A percentile compares a stretch with the other conserved stretches of the same genome.
These are phyloP conservation scores for Drosophila prostipennis DNA, from an alignment of 2,888 invertebrate genomes.

Conservation along the genomic window DNA sequence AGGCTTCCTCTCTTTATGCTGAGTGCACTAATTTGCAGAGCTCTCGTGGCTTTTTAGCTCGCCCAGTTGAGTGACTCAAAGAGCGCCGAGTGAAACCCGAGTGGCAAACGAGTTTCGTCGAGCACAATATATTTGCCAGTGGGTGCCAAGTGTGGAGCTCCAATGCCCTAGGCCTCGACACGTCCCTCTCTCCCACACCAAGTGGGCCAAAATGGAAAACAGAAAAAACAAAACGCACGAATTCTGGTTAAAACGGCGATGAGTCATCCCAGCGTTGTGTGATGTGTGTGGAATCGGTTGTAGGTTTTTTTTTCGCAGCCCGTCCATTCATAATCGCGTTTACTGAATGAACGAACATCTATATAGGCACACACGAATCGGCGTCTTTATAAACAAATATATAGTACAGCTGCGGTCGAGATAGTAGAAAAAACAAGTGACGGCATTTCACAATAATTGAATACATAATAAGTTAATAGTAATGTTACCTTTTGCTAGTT, in stretches of 20 bases:
- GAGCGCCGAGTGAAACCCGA: conserved; percentile 29
- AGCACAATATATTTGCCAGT: conserved; percentile 32
- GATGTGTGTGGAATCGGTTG: conserved; percentile 45
- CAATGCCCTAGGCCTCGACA: conserved; percentile 45
- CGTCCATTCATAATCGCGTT: conserved; percentile 63
- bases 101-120: conserved; percentile 39
- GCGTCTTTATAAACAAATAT: conserved; percentile 39
- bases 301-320: conserved; percentile 16
- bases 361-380: conserved; percentile 37
- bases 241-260: conserved; percentile 70
- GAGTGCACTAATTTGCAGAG: conserved; percentile 20
- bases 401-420: conserved; percentile 34
- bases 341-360: conserved; percentile 62
- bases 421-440: conserved; percentile 19
- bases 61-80: conserved; percentile 1
- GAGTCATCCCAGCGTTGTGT: conserved; percentile 61
- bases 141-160: conserved; percentile 34
- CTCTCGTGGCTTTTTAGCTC: conserved; percentile 6
- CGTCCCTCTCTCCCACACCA: conserved; percentile 21
- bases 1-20: conserved; percentile 9
- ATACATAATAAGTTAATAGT: neutral
- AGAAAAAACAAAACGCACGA: conserved; percentile 62
- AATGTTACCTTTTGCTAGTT: neutral
- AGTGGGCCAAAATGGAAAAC: conserved; percentile 28
- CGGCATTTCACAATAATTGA: neutral